These are phyloP conservation scores for Pocillopora damicornis DNA, from an alignment of 64 coral and sea anemone genomes.

Conservation along the genomic window DNA sequence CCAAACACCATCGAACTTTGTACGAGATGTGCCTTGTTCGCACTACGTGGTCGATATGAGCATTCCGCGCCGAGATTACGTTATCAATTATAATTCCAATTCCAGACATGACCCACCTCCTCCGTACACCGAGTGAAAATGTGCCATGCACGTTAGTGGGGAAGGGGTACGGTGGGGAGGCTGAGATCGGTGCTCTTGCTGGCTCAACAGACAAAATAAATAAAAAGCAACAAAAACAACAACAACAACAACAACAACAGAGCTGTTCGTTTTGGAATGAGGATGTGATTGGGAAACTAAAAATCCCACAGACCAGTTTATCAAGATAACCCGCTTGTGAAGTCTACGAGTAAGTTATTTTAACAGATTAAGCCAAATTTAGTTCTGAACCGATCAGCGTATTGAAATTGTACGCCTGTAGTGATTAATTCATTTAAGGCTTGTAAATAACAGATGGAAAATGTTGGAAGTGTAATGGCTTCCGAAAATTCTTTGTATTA, in stretches of 20 bases:
- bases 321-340: background rate
- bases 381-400: background rate
- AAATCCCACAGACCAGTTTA: too few relatives aligned
- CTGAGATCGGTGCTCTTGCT: background rate
- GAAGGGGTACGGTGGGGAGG: background rate
- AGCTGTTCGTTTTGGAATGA: too few relatives aligned
- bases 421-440: background rate
- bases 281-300: too few relatives aligned
- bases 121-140: conserved; percentile 70
- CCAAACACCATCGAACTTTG: conserved; percentile 47
- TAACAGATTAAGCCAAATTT: conserved; percentile 1
- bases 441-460: background rate
- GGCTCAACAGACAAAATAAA: too few relatives aligned
- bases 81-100: conserved; percentile 65
- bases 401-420: background rate
- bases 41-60: conserved; percentile 85
- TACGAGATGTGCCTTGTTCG: conserved; percentile 48
- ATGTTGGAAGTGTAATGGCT: background rate
- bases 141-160: background rate
- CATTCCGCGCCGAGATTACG: conserved; percentile 71
- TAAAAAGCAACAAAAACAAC: too few relatives aligned
- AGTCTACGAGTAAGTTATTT: background rate
- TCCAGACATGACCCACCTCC: conserved; percentile 74
- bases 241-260: too few relatives aligned
- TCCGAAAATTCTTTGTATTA: background rate